Conservation (phyloP, 2,113 vertebrate genomes). For the Rhipidura dahli region DNA sequence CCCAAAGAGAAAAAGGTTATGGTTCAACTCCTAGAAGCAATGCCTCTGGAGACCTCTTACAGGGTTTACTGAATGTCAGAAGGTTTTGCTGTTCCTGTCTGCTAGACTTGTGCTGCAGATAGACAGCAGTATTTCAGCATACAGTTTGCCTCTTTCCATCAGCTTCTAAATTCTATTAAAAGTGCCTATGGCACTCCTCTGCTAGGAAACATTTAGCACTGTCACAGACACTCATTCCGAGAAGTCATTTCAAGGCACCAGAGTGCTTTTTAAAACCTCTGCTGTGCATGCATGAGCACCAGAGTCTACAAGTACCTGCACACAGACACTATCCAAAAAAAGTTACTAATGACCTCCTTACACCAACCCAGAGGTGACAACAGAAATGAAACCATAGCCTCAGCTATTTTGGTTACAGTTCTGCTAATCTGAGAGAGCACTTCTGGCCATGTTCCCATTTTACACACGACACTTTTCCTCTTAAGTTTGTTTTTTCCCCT, state of each 20-base stretch:
- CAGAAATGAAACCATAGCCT: neutral
- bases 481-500: neutral
- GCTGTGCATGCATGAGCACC: neutral
- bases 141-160: conserved; percentile 2
- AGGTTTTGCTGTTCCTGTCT: neutral
- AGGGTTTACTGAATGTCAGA: neutral
- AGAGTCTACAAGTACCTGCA: neutral
- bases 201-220: conserved; percentile 46
- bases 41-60: neutral
- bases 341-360: neutral
- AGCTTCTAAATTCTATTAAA: conserved; percentile 37
- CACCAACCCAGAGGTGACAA: neutral
- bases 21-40: neutral
- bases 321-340: neutral
- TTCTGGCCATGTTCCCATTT: neutral
- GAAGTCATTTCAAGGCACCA: conserved; percentile 24
- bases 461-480: neutral
- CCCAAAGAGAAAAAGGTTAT: neutral
- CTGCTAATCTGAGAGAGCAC: neutral
- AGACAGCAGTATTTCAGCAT: conserved; percentile 2
- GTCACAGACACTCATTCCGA: conserved; percentile 33
- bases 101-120: neutral
- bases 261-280: neutral
- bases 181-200: conserved; percentile 32
- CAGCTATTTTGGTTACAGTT: neutral